phyloP scores from a whole-genome alignment of 37 sponge, comb jelly and placozoan genomes.

The Hexactinellida sp. region DNA sequence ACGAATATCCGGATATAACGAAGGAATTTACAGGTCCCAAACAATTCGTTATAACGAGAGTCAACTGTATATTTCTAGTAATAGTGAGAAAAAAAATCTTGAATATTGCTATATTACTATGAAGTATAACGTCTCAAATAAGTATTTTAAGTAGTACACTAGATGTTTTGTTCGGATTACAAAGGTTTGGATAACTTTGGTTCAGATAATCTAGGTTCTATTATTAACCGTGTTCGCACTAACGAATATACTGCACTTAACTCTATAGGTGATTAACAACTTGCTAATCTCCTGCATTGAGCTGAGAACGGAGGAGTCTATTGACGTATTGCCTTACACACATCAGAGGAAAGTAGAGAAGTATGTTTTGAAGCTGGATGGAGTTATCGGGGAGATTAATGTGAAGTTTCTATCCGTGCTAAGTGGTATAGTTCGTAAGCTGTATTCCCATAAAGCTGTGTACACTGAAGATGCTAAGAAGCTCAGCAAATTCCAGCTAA shows the following conservation, averaged over 20 bases:
- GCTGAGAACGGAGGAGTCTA: conserved; percentile 77
- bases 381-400: conserved; percentile 48
- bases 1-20: too few species aligned
- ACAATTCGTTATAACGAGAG: too few species aligned
- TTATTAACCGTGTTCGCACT: too few species aligned
- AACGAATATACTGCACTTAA: too few species aligned
- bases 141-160: too few species aligned
- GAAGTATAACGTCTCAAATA: too few species aligned
- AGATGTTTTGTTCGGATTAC: too few species aligned
- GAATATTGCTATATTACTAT: too few species aligned
- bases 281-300: conserved; percentile 83
- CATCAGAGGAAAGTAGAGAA: conserved; percentile 78
- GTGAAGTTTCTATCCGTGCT: conserved; percentile 47
- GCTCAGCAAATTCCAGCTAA: conserved; percentile 52
- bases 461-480: conserved; percentile 45
- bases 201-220: background rate
- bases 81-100: too few species aligned
- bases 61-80: too few species aligned
- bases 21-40: too few species aligned
- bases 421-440: conserved; percentile 34
- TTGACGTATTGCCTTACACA: conserved; percentile 76
- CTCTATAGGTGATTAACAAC: conserved; percentile 68
- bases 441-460: conserved; percentile 36
- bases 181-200: too few species aligned
- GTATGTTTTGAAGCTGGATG: conserved; percentile 68